These are phyloP conservation scores for Agrochola lota DNA, from an alignment of 2,888 invertebrate species.

Conservation along the genomic window DNA sequence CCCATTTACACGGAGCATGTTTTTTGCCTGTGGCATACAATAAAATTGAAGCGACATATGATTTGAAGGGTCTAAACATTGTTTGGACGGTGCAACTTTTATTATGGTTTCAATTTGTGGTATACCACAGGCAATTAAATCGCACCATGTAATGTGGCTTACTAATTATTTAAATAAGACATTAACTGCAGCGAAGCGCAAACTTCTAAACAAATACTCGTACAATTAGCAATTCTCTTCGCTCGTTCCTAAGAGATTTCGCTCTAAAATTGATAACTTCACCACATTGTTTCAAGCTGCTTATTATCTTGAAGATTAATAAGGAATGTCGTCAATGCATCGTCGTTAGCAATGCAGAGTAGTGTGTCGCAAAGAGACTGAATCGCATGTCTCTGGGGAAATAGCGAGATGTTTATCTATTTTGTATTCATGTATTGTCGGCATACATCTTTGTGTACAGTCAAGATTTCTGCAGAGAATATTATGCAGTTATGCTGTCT, in stretches of 20 bases:
- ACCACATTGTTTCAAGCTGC: conserved; percentile 25
- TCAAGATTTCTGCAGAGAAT: conserved; percentile 32
- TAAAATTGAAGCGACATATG: background rate
- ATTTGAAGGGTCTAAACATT: background rate
- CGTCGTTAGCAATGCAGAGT: conserved; percentile 47
- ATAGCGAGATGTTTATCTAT: conserved; percentile 28
- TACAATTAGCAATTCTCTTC: conserved; percentile 42
- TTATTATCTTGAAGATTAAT: conserved; percentile 43
- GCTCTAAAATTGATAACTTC: conserved; percentile 51
- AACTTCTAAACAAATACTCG: conserved; percentile 26
- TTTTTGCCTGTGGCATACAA: too few relatives aligned
- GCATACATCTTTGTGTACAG: conserved; percentile 35
- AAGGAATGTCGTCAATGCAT: conserved; percentile 42
- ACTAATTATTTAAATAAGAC: conserved; percentile 10
- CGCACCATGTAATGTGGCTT: background rate
- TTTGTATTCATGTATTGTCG: conserved; percentile 46
- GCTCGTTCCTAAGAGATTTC: conserved; percentile 7
- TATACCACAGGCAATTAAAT: background rate
- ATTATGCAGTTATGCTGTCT: background rate
- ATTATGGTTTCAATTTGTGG: too few relatives aligned
- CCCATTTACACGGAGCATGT: too few relatives aligned
- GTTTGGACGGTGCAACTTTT: too few relatives aligned
- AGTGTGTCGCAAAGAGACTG: conserved; percentile 15
- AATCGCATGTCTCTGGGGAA: conserved; percentile 17
- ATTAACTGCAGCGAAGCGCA: background rate